phyloP scores from a whole-genome alignment of 2,113 vertebrate species.

The Speoplatyrhinus poulsoni region DNA sequence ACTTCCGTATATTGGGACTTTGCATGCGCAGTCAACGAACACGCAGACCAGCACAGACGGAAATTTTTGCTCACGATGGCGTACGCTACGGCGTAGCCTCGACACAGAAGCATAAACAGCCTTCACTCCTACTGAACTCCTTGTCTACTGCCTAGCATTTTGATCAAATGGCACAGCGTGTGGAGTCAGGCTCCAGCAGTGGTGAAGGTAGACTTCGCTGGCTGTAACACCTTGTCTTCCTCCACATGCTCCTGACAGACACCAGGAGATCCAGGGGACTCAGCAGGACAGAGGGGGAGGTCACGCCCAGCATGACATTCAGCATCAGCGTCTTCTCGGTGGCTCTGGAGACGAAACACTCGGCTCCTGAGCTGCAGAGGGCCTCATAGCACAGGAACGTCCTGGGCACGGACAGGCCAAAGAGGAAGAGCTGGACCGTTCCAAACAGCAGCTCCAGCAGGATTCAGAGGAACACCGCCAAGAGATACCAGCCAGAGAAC shows the following conservation, averaged over 20 bases:
- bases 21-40: too few species aligned
- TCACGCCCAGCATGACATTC: constrained; percentile 37
- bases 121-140: too few species aligned
- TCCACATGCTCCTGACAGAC: constrained; percentile 27
- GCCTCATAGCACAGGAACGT: constrained; percentile 57
- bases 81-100: too few species aligned
- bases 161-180: too few species aligned
- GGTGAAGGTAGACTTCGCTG: too few species aligned
- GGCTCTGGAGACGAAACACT: constrained; percentile 55
- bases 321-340: constrained; percentile 54
- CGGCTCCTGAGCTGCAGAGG: constrained; percentile 51
- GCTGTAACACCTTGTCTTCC: too few species aligned
- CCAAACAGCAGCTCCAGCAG: constrained; percentile 39
- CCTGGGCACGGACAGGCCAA: constrained; percentile 38
- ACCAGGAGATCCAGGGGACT: constrained; percentile 42
- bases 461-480: constrained; percentile 24
- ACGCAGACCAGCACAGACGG: too few species aligned
- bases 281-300: constrained; percentile 38
- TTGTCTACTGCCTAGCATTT: too few species aligned
- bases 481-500: constrained; percentile 35
- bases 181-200: too few species aligned
- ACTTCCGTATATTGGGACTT: too few species aligned
- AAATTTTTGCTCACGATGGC: too few species aligned
- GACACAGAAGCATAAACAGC: too few species aligned
- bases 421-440: constrained; percentile 38